phyloP scores from a whole-genome alignment of 2,797 vertebrate genomes.

The Sebastes steindachneri region DNA sequence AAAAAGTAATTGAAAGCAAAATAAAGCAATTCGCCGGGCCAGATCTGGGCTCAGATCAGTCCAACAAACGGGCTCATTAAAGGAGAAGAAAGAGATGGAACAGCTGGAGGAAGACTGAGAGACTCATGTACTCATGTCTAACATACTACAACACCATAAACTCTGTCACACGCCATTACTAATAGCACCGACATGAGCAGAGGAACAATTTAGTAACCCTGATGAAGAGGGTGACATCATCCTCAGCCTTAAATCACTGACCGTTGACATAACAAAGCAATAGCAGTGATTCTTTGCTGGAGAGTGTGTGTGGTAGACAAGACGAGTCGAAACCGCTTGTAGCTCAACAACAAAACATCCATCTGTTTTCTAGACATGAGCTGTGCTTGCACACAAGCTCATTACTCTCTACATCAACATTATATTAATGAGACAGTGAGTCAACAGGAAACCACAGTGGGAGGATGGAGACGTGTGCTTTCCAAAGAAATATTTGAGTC shows the following conservation, averaged over 20 bases:
- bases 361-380: constrained; percentile 33
- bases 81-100: constrained; percentile 18
- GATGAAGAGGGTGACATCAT: constrained; percentile 61
- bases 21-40: constrained; percentile 30
- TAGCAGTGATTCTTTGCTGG: constrained; percentile 13
- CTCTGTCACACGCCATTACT: constrained; percentile 56
- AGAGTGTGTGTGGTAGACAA: neutral
- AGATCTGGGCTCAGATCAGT: constrained; percentile 32
- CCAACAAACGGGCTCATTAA: constrained; percentile 48
- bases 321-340: constrained; percentile 10
- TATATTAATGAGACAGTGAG: constrained; percentile 34
- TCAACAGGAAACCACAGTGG: constrained; percentile 41
- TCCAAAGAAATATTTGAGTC: neutral
- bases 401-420: constrained; percentile 15
- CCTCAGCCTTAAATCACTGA: constrained; percentile 34
- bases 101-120: constrained; percentile 4
- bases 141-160: constrained; percentile 48
- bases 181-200: constrained; percentile 37
- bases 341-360: constrained; percentile 47
- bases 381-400: neutral
- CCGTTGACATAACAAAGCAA: constrained; percentile 46
- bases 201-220: constrained; percentile 45
- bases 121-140: constrained; percentile 5
- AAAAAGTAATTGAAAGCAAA: constrained; percentile 55
- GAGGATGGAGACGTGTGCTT: constrained; percentile 15